Percentiles rank a stretch among this genome's conserved stretches.
These are phyloP conservation scores for Lucilia cuprina DNA, from an alignment of 1,140 invertebrate species.

Conservation along the genomic window DNA sequence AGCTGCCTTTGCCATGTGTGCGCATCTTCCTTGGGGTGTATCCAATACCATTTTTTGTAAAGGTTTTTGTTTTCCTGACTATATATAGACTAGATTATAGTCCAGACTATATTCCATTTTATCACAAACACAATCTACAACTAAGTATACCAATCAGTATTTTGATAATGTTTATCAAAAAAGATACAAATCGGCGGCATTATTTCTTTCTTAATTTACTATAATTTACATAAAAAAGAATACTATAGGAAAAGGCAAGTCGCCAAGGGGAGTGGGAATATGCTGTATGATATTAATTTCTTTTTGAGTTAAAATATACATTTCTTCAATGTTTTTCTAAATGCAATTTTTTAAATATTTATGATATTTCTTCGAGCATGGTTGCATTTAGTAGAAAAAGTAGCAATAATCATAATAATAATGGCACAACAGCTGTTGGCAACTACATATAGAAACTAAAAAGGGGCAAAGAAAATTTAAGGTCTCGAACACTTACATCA, in stretches of 20 bases:
- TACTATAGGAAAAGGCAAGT: too few species aligned
- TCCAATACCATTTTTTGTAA: too few species aligned
- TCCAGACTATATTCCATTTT: too few species aligned
- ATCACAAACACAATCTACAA: too few species aligned
- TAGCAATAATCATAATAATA: not conserved
- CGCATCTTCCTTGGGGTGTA: too few species aligned
- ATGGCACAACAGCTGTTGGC: not conserved
- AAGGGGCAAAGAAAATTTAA: not conserved
- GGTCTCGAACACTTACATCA: not conserved
- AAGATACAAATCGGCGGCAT: not conserved
- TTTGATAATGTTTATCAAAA: too few species aligned
- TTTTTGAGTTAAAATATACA: not conserved
- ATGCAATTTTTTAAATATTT: not conserved
- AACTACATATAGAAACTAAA: not conserved
- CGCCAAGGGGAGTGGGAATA: too few species aligned
- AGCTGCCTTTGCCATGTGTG: too few species aligned
- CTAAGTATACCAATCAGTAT: too few species aligned
- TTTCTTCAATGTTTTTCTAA: not conserved
- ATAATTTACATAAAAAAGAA: not conserved
- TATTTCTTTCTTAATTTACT: not conserved
- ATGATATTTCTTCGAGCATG: not conserved
- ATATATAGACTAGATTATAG: too few species aligned
- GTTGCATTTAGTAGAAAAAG: not conserved
- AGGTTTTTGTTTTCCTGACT: too few species aligned
- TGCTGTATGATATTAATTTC: too few species aligned